Base-by-base conservation (phyloP, 2,797 vertebrate genomes). In the Pangasius sanitwongsei region DNA sequence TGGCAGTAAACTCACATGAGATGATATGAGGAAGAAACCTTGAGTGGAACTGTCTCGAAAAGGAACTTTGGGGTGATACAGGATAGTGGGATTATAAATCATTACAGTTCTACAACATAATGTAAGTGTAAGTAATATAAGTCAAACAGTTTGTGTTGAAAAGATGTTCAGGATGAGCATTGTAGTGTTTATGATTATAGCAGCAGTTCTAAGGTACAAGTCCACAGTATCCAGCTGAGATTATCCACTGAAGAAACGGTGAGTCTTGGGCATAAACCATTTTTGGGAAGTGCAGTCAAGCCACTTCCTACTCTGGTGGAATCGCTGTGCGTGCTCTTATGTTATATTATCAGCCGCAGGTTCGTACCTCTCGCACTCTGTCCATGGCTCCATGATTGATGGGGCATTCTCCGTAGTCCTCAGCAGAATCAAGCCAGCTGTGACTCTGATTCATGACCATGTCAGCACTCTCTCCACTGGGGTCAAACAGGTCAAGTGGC, bases 401-500 rank as follows among this genome's bases (percentile, higher is more conserved):
- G 67, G 55, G 57, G 31, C 37, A n/a, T 34, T 85, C 50, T 16
- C 84, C 1, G 41, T 88, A 44, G 65, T 12, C n/a, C 74, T 89
- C n/a, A 70, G 87, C 57, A 72, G 72, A 88, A 88, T 81, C 44
- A 41, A 48, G 25, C 48, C 37, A n/a, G 34, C 89, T 82, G 84
- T 53, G 89, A 82, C 82, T 90, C 72, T 90, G 87, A 91, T 92
- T 90, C 91, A 91, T 91, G 83, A 74, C 83, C 25, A 2, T 90
- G 89, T 91, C 87, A 90, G 78, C 89, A 87, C 86, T 78, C 78
- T 89, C 86, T 88, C 74, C 80, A 53, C 61, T 48, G 3, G 74
- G 69, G 86, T 91, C 90, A 86, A 70, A 69, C 48, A 44, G 91
- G 92, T 92, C 91, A 90, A 88, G 83, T 80, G 87, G 83, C 82